Evolutionary conservation across 2,888 invertebrate species (phyloP), one percentile per base, ranked within the genome.

Genomic region (Cryptocephalus primarius): DNA sequence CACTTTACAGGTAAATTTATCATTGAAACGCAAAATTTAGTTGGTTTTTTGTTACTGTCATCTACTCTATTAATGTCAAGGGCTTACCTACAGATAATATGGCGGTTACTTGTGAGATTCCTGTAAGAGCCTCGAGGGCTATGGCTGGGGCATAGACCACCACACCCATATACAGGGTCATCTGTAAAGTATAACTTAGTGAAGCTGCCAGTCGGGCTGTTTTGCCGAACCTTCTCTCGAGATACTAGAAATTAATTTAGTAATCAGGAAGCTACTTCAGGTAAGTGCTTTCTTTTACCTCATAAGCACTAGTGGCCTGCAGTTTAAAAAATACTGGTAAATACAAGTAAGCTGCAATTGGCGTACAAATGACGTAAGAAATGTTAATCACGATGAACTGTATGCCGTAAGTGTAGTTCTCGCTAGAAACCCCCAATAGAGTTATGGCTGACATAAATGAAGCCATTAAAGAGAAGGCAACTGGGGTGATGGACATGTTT

Each of bases 101-200:
- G 1, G 89, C 88, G 52, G 79, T 73, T 32, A 79, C 66, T 69
- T 82, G 79, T 50, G 80, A 78, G 8, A 89, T 70, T n/a, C 88
- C 88, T 1, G 89, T 89, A 32, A 90, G 83, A 1, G 93, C 81
- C 67, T 88, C 87, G 13, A 96, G 68, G 0, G 94, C 93, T 54
- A 96, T 74, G 1, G 95, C 87, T 1, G 96, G 95, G 0, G 95
- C 94, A 67, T 90, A 96, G 8, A 96, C 71, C 12, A 93, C 95
- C 57, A 96, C 87, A 1, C 93, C 88, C 75, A 88, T 89, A 59
- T 90, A 90, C 13, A 91, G 72, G 56, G 92, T 79, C 85, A 93
- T 88, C 73, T 96, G 95, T 39, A 90, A 60, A 45, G 88, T 84
- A 63, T 92, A 95, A 0, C 87, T 83, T 44, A 90, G 61, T 2